These are phyloP conservation scores for Dinothrombium tinctorium DNA, from an alignment of 1,140 invertebrate genomes.

Conservation along the genomic window DNA sequence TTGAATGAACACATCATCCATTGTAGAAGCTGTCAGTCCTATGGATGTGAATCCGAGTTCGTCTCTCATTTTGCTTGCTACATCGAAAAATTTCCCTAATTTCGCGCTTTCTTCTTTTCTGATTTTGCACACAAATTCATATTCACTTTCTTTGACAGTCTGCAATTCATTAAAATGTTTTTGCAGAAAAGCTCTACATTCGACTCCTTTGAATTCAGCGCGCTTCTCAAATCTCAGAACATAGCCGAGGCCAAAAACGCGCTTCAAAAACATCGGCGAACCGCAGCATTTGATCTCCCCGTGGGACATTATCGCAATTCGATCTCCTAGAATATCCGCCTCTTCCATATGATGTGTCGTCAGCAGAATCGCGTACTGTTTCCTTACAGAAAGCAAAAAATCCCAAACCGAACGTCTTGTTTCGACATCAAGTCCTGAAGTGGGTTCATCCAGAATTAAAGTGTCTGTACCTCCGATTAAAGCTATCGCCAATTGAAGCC, in stretches of 20 bases:
- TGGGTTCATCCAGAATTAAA: slow-evolving; percentile 26
- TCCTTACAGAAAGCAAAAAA: slow-evolving; percentile 10
- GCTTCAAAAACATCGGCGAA: neutral
- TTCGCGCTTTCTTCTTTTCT: no score
- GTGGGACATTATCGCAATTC: slow-evolving; percentile 65
- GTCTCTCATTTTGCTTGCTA: no score
- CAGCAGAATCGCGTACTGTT: slow-evolving; percentile 1
- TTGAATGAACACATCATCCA: no score
- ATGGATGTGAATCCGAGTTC: no score
- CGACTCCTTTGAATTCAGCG: no score
- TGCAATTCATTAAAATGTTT: no score
- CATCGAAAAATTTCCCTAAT: no score
- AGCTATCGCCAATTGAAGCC: slow-evolving; percentile 29
- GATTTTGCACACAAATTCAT: no score
- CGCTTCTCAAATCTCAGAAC: neutral
- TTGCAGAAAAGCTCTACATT: no score
- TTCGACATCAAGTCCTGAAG: slow-evolving; percentile 29
- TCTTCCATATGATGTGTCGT: slow-evolving; percentile 36
- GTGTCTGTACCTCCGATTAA: slow-evolving; percentile 30
- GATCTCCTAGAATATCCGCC: slow-evolving; percentile 58
- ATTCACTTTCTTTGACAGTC: no score
- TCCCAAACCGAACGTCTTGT: slow-evolving; percentile 26
- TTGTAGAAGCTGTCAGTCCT: no score
- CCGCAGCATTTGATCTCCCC: slow-evolving; percentile 23
- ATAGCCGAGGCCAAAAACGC: neutral